Conservation (phyloP, 2,113 vertebrate species). For the Haemorhous mexicanus region DNA sequence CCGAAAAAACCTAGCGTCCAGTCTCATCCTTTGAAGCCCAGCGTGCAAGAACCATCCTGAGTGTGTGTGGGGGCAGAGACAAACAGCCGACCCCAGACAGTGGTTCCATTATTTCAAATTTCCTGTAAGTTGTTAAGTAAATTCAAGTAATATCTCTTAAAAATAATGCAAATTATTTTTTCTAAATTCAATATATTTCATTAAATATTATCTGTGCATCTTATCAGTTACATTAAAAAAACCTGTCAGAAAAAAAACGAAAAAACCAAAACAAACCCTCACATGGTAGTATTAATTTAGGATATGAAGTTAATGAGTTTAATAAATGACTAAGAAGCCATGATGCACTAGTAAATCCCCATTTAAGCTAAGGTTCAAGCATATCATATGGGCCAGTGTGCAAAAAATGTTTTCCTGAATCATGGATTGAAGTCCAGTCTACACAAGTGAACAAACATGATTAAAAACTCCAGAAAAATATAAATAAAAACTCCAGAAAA, state of each 20-base stretch:
- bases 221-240: neutral
- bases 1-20: too few relatives aligned
- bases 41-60: too few relatives aligned
- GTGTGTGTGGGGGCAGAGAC: too few relatives aligned
- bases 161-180: neutral
- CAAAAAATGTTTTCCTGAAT: neutral
- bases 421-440: neutral
- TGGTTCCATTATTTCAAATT: neutral
- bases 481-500: neutral
- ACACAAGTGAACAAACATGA: neutral
- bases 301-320: neutral
- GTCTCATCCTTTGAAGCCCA: too few relatives aligned
- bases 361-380: neutral
- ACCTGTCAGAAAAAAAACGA: neutral
- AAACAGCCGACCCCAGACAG: too few relatives aligned
- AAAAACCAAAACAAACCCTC: accelerated
- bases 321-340: neutral
- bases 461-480: neutral
- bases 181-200: neutral
- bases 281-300: neutral
- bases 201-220: neutral
- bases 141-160: neutral
- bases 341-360: neutral
- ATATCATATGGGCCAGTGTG: neutral
- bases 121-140: neutral